phyloP scores from a whole-genome alignment of 2,888 invertebrate species.

The Tetragonula carbonaria region DNA sequence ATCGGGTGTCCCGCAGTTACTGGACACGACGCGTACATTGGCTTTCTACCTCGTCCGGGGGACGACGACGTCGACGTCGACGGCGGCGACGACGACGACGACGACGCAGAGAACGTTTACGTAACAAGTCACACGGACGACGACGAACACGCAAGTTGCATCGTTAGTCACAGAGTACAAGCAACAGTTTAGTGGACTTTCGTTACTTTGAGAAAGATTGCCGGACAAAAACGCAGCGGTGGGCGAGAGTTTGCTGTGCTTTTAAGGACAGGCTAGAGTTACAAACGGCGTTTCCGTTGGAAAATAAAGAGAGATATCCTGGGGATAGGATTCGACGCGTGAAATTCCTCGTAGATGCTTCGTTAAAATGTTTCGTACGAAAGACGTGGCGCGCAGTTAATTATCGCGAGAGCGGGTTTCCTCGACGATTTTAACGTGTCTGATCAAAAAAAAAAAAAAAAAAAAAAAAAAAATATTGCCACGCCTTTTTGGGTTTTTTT shows the following conservation, averaged over 20 bases:
- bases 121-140: constrained; percentile 31
- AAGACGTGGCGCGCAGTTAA: no score
- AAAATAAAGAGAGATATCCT: background rate
- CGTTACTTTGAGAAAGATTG: constrained; percentile 7
- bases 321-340: background rate
- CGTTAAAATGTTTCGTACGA: no score
- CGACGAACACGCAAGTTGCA: background rate
- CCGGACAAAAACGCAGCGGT: background rate
- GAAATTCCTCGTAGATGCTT: background rate
- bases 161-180: constrained; percentile 12
- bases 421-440: no score
- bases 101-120: constrained; percentile 23
- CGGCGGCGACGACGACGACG: no score
- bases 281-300: background rate
- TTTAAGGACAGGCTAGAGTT: background rate
- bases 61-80: background rate
- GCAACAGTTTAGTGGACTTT: constrained; percentile 23
- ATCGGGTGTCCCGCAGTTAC: background rate
- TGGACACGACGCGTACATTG: background rate
- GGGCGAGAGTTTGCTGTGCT: background rate
- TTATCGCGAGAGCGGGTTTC: no score
- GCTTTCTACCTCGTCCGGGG: constrained; percentile 10
- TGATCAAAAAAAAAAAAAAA: no score
- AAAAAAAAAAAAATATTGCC: no score
- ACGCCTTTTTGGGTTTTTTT: no score